phyloP scores from a whole-genome alignment of 2,797 vertebrate genomes.

The Enteromius mattozi region DNA sequence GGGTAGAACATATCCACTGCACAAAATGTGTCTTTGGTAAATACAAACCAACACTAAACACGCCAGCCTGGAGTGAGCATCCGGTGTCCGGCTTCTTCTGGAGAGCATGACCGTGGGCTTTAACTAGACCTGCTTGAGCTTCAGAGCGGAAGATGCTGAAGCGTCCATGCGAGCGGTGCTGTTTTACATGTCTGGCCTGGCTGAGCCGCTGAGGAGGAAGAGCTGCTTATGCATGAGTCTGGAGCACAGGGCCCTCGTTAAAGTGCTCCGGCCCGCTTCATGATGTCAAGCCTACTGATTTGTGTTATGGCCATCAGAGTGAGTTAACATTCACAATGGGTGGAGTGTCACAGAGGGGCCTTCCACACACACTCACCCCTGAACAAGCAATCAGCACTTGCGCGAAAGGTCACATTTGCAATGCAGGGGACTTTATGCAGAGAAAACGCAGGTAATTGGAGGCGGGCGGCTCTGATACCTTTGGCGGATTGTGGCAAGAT shows the following conservation, averaged over 20 bases:
- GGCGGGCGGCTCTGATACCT: slow-evolving; percentile 85
- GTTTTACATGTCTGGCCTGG: slow-evolving; percentile 56
- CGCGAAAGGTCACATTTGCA: slow-evolving; percentile 99
- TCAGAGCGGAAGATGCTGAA: slow-evolving; percentile 71
- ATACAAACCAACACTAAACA: background rate
- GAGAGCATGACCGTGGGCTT: background rate
- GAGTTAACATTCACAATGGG: slow-evolving; percentile 86
- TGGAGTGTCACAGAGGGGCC: slow-evolving; percentile 64
- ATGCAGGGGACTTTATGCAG: slow-evolving; percentile 81
- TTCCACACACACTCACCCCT: slow-evolving; percentile 52
- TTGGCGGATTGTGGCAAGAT: slow-evolving; percentile 79
- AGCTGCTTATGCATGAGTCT: slow-evolving; percentile 46
- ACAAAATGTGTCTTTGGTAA: background rate
- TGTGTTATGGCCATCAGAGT: slow-evolving; percentile 89
- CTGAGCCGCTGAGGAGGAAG: slow-evolving; percentile 11
- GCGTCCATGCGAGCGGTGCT: slow-evolving; percentile 74
- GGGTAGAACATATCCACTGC: background rate
- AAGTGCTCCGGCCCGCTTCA: slow-evolving; percentile 73
- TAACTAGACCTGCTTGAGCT: slow-evolving; percentile 29
- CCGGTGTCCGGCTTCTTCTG: background rate
- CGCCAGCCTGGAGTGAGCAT: background rate
- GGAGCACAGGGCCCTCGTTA: slow-evolving; percentile 83
- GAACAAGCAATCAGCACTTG: slow-evolving; percentile 90
- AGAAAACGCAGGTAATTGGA: slow-evolving; percentile 92
- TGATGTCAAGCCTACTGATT: slow-evolving; percentile 88